Evolutionary conservation across 2,113 vertebrate genomes (phyloP).

Genomic region (Corvus hawaiiensis): DNA sequence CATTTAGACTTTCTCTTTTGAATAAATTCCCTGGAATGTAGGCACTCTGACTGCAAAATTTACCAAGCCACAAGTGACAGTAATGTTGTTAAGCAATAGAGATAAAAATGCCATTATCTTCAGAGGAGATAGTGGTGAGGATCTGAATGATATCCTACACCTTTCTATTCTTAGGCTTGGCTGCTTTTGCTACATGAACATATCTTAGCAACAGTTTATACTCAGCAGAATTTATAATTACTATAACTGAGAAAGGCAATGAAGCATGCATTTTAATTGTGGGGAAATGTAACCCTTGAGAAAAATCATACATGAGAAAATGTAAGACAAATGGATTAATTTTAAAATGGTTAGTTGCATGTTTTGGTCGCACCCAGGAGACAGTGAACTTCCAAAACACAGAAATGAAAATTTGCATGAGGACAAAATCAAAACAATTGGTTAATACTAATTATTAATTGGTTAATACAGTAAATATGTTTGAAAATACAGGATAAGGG

Average conservation of each 20-base stretch:
- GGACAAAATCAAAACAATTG: background rate
- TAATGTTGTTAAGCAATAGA: background rate
- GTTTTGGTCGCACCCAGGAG: background rate
- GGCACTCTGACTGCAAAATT: background rate
- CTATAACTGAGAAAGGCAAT: slow-evolving; percentile 23
- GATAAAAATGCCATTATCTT: background rate
- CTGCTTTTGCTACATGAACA: background rate
- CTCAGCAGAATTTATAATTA: slow-evolving; percentile 53
- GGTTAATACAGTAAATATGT: background rate
- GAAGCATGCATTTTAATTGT: slow-evolving; percentile 41
- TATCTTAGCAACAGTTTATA: slow-evolving; percentile 29
- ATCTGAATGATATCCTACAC: background rate
- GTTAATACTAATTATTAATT: background rate
- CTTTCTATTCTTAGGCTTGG: background rate
- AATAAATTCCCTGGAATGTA: background rate
- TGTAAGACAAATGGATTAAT: slow-evolving; percentile 7
- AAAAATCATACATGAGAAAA: slow-evolving; percentile 18
- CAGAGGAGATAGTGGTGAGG: background rate
- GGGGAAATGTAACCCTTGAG: slow-evolving; percentile 24
- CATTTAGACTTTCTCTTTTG: background rate
- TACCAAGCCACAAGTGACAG: background rate
- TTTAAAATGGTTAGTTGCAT: slow-evolving; percentile 2
- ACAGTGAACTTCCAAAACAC: background rate
- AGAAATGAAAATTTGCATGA: background rate
- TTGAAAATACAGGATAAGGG: background rate